phyloP scores from a whole-genome alignment of 2,113 vertebrate genomes.

The Hippoglossus stenolepis region DNA sequence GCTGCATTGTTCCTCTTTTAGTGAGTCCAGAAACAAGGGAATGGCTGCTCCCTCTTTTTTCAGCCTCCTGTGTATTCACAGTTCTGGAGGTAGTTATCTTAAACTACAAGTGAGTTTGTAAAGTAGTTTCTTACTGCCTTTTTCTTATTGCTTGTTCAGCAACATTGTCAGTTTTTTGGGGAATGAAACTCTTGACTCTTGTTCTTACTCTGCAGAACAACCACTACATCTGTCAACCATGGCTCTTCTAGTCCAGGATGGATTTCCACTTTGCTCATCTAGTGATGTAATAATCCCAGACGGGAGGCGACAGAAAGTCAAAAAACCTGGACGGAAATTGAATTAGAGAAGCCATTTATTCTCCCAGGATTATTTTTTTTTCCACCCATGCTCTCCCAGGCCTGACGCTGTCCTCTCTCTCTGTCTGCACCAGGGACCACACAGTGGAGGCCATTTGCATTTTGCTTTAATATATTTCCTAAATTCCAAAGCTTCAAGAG shows the following conservation, averaged over 20 bases:
- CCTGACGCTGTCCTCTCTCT: slow-evolving; percentile 41
- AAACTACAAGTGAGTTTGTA: slow-evolving; percentile 19
- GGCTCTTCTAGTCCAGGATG: slow-evolving; percentile 3
- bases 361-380: slow-evolving; percentile 44
- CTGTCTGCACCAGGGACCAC: slow-evolving; percentile 15
- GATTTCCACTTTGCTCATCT: slow-evolving; percentile 52
- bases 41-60: slow-evolving; percentile 5
- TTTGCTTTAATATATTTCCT: slow-evolving; percentile 70
- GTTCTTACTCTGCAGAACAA: slow-evolving; percentile 20
- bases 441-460: slow-evolving; percentile 66
- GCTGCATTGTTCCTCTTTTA: slow-evolving; percentile 28
- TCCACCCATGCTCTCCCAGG: slow-evolving; percentile 12
- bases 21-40: slow-evolving; percentile 21
- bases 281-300: slow-evolving; percentile 39
- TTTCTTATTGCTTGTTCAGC: slow-evolving; percentile 19
- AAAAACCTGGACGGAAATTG: slow-evolving; percentile 49
- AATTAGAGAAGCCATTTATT: slow-evolving; percentile 53
- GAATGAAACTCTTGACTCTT: slow-evolving; percentile 8
- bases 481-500: slow-evolving; percentile 64
- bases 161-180: background rate
- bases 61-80: slow-evolving; percentile 3
- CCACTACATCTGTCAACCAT: slow-evolving; percentile 25
- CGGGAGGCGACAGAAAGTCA: slow-evolving; percentile 25
- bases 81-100: slow-evolving; percentile 12
- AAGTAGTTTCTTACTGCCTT: slow-evolving; percentile 22